Evolutionary conservation across 2,888 invertebrate species (phyloP).

Genomic region (Cinara cedri): DNA sequence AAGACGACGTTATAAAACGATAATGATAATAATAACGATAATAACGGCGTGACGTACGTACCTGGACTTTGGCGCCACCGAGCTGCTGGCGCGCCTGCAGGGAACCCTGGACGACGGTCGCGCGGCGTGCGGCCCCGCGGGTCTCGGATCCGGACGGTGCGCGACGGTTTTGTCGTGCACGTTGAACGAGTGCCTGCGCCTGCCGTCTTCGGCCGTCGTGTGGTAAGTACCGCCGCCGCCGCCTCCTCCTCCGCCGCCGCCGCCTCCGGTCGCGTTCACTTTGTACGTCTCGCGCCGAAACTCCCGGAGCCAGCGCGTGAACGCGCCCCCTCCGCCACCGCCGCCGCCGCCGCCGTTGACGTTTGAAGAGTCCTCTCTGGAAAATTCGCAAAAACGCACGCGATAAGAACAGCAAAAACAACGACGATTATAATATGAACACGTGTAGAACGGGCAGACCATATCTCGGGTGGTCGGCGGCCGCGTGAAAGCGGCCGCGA

Average conservation of each 20-base stretch:
- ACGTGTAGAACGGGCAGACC: too few species aligned
- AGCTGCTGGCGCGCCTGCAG: constrained; percentile 43
- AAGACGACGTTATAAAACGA: not conserved
- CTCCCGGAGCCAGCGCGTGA: constrained; percentile 49
- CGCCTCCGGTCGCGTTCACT: constrained; percentile 4
- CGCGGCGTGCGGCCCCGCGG: not conserved
- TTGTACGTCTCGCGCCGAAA: constrained; percentile 50
- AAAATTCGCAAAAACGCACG: not conserved
- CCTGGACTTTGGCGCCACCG: constrained; percentile 40
- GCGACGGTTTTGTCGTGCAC: constrained; percentile 41
- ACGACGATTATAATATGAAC: not conserved
- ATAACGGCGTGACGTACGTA: too few species aligned
- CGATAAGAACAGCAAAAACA: not conserved
- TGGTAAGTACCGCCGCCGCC: constrained; percentile 38
- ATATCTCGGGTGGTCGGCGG: too few species aligned
- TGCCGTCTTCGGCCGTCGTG: constrained; percentile 41
- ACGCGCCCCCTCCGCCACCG: constrained; percentile 29
- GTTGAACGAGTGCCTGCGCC: constrained; percentile 51
- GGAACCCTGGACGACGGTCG: not conserved
- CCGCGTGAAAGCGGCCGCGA: not conserved
- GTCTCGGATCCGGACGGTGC: constrained; percentile 7
- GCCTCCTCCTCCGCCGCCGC: not conserved
- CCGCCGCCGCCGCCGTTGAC: constrained; percentile 10
- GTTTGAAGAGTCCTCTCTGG: constrained; percentile 35
- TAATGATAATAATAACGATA: not conserved